phyloP scores from a whole-genome alignment of 2,797 vertebrate species.

The Choloepus didactylus region DNA sequence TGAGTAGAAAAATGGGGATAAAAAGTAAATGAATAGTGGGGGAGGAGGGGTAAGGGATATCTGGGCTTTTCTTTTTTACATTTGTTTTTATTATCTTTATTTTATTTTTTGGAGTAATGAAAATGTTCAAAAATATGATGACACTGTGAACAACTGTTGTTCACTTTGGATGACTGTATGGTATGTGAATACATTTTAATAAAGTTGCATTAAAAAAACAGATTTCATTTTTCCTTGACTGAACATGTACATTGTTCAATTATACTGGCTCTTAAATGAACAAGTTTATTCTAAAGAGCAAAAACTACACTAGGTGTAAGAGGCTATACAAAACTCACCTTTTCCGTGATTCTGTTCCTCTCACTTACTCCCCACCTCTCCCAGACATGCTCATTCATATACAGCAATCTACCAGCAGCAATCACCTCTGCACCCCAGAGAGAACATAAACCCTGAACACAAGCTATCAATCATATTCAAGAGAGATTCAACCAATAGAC shows the following conservation, averaged over 20 bases:
- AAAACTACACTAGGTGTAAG: neutral
- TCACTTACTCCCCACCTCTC: neutral
- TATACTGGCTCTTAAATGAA: neutral
- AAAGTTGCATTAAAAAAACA: no score
- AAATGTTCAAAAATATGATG: no score
- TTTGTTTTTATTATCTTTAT: no score
- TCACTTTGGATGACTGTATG: no score
- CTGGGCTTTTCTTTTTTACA: no score
- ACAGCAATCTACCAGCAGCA: neutral
- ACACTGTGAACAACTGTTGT: no score
- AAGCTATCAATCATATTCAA: neutral
- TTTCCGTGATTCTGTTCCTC: neutral
- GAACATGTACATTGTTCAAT: neutral
- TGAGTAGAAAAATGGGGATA: no score
- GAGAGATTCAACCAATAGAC: neutral
- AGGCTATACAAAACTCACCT: neutral
- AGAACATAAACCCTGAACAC: neutral
- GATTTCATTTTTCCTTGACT: neutral
- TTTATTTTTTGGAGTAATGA: no score
- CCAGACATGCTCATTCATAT: neutral
- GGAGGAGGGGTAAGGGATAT: no score
- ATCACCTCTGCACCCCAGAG: neutral
- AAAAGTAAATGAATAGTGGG: no score
- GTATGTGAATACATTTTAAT: no score
- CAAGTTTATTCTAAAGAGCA: neutral